Evolutionary conservation across 2,888 invertebrate genomes (phyloP), one percentile per base, ranked within the genome.

Genomic region (Scaptomyza tumidula): DNA sequence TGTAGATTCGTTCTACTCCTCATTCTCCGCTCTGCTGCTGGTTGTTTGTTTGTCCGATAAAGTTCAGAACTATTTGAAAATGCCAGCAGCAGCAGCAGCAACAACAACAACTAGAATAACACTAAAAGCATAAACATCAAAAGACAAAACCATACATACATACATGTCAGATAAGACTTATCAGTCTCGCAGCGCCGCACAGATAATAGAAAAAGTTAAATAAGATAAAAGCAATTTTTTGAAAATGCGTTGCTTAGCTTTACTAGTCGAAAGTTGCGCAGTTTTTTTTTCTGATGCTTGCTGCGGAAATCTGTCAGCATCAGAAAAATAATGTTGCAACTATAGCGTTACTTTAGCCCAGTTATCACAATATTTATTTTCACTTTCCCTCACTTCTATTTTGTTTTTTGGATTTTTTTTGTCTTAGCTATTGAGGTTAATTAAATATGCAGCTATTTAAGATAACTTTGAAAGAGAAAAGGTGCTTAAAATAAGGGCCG

Each of bases 371-470:
- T 50, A 68, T 65, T 69, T 63, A 59, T 16, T 66, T 76, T 64
- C 45, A 60, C 55, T 73, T 74, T 65, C 58, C n/a, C 13, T 16
- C 16, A 14, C 9, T 29, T 24, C 16, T 14, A n/a, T n/a, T n/a
- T n/a, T n/a, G n/a, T n/a, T n/a, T n/a, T n/a, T n/a, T n/a, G n/a
- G n/a, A n/a, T 1, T 37, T 24, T 16, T 24, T 31, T 37, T 27
- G 49, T 7, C 58, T 48, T 46, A 29, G 55, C 43, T 46, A 75
- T 80, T 86, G 83, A 75, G 83, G 88, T 73, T 87, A 87, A 86
- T 87, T 86, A 86, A 86, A 86, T 81, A 83, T 83, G 77, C 80
- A 68, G 69, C 70, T 71, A 87, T 80, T 84, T 84, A 79, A 77
- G 75, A 72, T 69, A 70, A 74, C 81, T 82, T 77, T 84, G 70